Base-by-base conservation (phyloP, 2,113 vertebrate genomes). In the Cottus gobio region DNA sequence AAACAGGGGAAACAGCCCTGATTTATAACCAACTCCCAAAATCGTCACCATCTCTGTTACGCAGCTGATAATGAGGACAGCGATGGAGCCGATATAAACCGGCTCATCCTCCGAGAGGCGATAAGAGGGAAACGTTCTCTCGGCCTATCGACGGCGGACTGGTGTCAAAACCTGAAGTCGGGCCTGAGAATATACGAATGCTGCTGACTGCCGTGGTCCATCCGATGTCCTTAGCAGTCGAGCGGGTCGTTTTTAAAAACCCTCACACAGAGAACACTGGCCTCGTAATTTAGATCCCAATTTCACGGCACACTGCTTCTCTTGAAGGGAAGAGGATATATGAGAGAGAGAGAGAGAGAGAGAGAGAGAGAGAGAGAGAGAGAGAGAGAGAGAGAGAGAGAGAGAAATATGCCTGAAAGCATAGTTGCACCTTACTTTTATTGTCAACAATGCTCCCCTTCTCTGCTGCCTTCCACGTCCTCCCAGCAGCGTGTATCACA, bases 251-350 rank as follows among this genome's bases (percentile, higher is more conserved):
- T 96, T 93, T 64, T 95, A 95, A 94, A 94, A 90, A 85, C 77
- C 71, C 94, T 89, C 68, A 48, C 77, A 79, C 88, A 67, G 88
- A 90, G 90, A 85, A 89, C 94, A 86, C 87, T 79, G 65, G 84
- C 87, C 80, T 90, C 92, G 92, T 95, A 96, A 97, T 96, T 96
- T 93, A 96, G 92, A 95, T 96, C 93, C 95, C 89, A 97, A 97
- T 97, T 98, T 98, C 97, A 97, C 95, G 97, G 95, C 93, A 96
- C 93, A 88, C 93, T 97, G 96, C 94, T 91, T 96, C 95, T 96
- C 95, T 96, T 95, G 94, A 95, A 96, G 95, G 93, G 95, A 91
- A 80, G 82, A 80, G 87, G 76, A 84, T 79, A 85, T 64, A 85
- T 78, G 73, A 63, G 65, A 68, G 69, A 42, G 61, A 11, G 37